A percentile compares a stretch with the other conserved stretches of the same genome.
These are phyloP conservation scores for Cosmia pyralina DNA, from an alignment of 2,888 invertebrate species.

Conservation along the genomic window DNA sequence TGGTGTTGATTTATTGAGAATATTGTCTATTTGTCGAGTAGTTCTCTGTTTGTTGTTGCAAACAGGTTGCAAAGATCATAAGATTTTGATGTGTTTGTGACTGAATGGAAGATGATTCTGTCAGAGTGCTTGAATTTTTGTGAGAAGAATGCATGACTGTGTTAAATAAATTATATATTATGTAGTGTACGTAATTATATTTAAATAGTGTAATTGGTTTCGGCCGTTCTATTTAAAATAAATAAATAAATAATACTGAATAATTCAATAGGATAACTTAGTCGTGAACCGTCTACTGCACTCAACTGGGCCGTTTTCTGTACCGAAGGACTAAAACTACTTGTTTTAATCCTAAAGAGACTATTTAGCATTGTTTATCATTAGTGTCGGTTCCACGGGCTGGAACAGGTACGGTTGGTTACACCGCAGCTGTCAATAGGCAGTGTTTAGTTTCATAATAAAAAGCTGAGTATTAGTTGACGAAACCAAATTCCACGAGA, in stretches of 20 bases:
- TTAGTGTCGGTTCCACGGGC: constrained; percentile 61
- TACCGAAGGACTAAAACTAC: constrained; percentile 6
- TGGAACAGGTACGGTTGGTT: constrained; percentile 68
- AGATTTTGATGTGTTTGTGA: no score
- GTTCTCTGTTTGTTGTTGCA: constrained; percentile 36
- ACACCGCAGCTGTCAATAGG: constrained; percentile 78
- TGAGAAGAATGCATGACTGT: no score
- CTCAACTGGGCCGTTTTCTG: constrained; percentile 34
- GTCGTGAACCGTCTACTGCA: constrained; percentile 50
- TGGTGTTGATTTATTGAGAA: constrained; percentile 35
- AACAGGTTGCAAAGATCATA: constrained; percentile 56
- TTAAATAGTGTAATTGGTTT: no score
- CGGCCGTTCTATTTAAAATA: no score
- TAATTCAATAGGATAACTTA: constrained; percentile 54
- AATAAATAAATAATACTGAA: no score
- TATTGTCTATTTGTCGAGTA: constrained; percentile 16
- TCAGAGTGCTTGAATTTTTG: no score
- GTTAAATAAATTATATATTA: no score
- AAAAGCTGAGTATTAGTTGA: constrained; percentile 71
- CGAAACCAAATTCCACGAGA: constrained; percentile 71
- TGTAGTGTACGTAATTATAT: no score
- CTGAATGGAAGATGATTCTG: no score
- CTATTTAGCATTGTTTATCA: constrained; percentile 42
- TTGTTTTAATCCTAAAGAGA: constrained; percentile 25
- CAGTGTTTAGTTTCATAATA: constrained; percentile 77